Base-by-base conservation (phyloP, 64 coral and sea anemone genomes). In the Trachythela sp. region DNA sequence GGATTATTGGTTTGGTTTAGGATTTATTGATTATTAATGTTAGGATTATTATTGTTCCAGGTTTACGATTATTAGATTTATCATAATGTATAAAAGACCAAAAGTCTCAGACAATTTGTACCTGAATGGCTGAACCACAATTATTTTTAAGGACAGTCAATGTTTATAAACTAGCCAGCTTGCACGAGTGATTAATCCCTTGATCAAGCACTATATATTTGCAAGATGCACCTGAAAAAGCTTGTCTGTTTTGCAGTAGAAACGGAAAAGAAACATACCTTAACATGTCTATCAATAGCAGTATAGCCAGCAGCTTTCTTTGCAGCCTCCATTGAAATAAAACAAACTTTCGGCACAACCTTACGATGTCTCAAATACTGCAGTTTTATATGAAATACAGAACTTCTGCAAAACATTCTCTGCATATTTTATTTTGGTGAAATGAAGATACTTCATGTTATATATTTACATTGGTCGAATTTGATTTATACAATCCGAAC, bases 251-350 rank as follows among this genome's bases (percentile, higher is more conserved):
- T n/a, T 5, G 56, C 56, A 6, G 42, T 64, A n/a, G 15, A 24
- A 24, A 26, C 20, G 22, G 8, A 64, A 10, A 80, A 80, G 34
- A 35, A 80, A 9, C 4, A 0, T 80, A 80, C 75, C 75, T 80
- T 80, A 18, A 80, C 37, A 80, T 80, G 37, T 80, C 18, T 80
- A 35, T 80, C 37, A 39, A 80, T 80, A 80, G 75, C 75, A 39
- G 37, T 17, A 35, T 17, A 80, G 20, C 75, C 75, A 80, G 75
- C 75, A 80, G 75, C 75, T 38, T 80, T 39, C 37, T 80, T 80
- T 13, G 75, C 75, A 15, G 75, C 75, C 20, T 80, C 75, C 26
- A 80, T 35, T 18, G 75, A 80, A 8, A 80, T 37, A 18, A 37
- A 34, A 39, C 75, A 29, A 37, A 80, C 37, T 80, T 80, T 80